Evolutionary conservation across 2,888 invertebrate species (phyloP).

Genomic region (Drosophila diplacantha): DNA sequence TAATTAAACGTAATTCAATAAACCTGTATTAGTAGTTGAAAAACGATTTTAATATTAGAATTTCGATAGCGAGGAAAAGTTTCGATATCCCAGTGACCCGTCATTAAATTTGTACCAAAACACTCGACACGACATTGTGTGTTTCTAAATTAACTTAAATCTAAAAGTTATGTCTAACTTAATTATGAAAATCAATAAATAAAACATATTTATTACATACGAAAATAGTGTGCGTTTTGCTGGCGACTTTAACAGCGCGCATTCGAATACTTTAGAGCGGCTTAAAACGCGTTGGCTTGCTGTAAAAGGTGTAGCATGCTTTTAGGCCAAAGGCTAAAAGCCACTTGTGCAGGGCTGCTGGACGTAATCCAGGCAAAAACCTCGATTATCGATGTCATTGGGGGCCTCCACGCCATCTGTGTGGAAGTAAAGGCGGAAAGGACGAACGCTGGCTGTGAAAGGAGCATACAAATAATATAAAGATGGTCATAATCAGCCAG

Average conservation of each 20-base stretch:
- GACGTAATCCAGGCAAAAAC: slow-evolving; percentile 89
- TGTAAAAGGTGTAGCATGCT: slow-evolving; percentile 4
- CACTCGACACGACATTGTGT: slow-evolving; percentile 33
- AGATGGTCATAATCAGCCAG: not conserved
- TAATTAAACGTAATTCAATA: slow-evolving; percentile 47
- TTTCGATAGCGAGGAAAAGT: slow-evolving; percentile 27
- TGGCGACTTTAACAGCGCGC: slow-evolving; percentile 14
- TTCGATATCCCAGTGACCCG: slow-evolving; percentile 13
- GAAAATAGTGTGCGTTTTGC: slow-evolving; percentile 18
- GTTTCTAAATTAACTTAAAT: slow-evolving; percentile 45
- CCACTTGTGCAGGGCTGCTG: slow-evolving; percentile 90
- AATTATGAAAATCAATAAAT: slow-evolving; percentile 64
- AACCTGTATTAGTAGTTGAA: slow-evolving; percentile 60
- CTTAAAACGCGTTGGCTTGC: slow-evolving; percentile 4
- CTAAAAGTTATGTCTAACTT: slow-evolving; percentile 50
- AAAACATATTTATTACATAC: slow-evolving; percentile 61
- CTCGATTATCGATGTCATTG: slow-evolving; percentile 85
- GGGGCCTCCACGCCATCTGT: slow-evolving; percentile 88
- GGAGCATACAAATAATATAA: not conserved
- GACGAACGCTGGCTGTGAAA: slow-evolving; percentile 85
- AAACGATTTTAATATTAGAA: slow-evolving; percentile 48
- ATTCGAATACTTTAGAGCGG: not conserved
- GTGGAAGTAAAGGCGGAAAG: slow-evolving; percentile 88
- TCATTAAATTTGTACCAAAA: slow-evolving; percentile 53
- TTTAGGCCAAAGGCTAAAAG: slow-evolving; percentile 42